These are phyloP conservation scores for Setophaga coronata DNA, from an alignment of 2,113 vertebrate genomes.

Conservation along the genomic window DNA sequence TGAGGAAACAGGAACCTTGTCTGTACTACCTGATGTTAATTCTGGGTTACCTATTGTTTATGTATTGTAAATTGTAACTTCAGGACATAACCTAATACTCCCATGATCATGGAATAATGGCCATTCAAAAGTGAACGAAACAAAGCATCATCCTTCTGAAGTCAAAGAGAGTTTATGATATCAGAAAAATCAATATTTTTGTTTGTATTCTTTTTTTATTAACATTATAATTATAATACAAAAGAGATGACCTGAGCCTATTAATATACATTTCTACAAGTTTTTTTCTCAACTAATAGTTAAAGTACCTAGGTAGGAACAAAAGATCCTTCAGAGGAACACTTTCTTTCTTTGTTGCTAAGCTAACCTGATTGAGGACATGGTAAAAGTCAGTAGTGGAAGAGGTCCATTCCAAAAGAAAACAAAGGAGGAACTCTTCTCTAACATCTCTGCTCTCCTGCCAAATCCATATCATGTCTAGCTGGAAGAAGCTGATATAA, in stretches of 20 bases:
- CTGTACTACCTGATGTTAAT: not conserved
- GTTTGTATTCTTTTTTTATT: not conserved
- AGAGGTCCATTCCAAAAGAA: not conserved
- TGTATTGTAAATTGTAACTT: not conserved
- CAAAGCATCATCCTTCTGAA: not conserved
- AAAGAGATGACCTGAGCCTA: not conserved
- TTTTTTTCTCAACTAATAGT: not conserved
- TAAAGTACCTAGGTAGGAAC: not conserved
- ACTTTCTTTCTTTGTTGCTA: not conserved
- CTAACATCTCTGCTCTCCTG: not conserved
- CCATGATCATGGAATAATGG: not conserved
- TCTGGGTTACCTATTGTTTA: not conserved
- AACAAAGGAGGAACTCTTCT: not conserved
- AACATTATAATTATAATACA: not conserved
- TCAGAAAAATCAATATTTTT: not conserved
- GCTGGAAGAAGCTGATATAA: not conserved
- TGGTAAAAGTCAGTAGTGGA: not conserved
- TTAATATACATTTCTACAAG: fast-evolving
- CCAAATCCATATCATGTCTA: not conserved
- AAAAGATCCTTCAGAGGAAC: not conserved
- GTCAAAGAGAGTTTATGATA: not conserved
- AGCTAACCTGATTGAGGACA: not conserved
- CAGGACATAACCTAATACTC: not conserved
- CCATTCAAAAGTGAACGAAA: not conserved
- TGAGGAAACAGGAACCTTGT: not conserved